These are phyloP conservation scores for Neopipo cinnamomea DNA, from an alignment of 2,113 vertebrate genomes.

Conservation along the genomic window DNA sequence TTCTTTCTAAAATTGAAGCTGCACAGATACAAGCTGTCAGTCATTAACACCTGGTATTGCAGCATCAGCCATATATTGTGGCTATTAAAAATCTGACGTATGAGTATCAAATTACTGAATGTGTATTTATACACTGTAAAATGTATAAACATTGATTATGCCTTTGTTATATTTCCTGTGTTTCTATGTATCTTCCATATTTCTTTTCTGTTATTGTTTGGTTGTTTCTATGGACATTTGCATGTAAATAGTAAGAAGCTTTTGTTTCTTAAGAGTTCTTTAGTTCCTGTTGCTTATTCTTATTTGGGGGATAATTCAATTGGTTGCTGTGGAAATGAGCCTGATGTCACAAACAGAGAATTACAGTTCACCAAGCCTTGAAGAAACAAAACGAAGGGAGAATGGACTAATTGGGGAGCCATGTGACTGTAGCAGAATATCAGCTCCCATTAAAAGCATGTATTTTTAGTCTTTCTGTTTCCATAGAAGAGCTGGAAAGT, in stretches of 20 bases:
- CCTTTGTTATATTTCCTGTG: not conserved
- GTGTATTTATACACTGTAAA: not conserved
- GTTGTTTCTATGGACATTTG: slow-evolving; percentile 41
- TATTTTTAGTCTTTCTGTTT: slow-evolving; percentile 50
- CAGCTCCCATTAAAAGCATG: slow-evolving; percentile 19
- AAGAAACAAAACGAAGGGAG: slow-evolving; percentile 8
- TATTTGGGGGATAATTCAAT: slow-evolving; percentile 32
- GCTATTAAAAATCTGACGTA: not conserved
- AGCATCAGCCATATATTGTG: not conserved
- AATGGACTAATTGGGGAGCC: slow-evolving; percentile 24
- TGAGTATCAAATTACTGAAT: not conserved
- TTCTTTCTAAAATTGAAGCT: not conserved
- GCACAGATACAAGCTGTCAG: not conserved
- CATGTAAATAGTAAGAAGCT: slow-evolving; percentile 16
- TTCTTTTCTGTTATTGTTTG: slow-evolving; percentile 11
- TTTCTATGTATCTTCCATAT: not conserved
- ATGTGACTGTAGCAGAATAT: slow-evolving; percentile 44
- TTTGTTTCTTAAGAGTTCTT: slow-evolving; percentile 27
- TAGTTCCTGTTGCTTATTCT: slow-evolving; percentile 15
- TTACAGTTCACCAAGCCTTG: slow-evolving; percentile 7
- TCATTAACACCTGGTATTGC: not conserved
- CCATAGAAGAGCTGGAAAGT: slow-evolving; percentile 25
- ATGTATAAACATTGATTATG: not conserved
- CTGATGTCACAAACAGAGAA: slow-evolving; percentile 47
- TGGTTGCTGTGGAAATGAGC: slow-evolving; percentile 61